Evolutionary conservation across 2,888 invertebrate genomes (phyloP).

Genomic region (Sinohyriopsis cumingii): DNA sequence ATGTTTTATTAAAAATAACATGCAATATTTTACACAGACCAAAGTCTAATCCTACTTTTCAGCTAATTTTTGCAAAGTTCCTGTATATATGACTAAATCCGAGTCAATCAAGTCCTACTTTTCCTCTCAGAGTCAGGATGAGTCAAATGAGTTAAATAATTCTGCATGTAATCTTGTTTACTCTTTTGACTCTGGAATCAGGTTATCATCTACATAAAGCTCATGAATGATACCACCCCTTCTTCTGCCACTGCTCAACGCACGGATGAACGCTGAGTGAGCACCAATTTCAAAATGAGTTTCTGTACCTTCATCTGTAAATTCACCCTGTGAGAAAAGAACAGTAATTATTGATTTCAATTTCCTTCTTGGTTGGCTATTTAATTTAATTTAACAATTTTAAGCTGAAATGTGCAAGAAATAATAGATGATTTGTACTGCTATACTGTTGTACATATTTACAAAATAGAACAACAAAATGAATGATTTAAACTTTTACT

Average conservation of each 20-base stretch:
- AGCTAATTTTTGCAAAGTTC: no score
- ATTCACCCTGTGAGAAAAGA: slow-evolving; percentile 79
- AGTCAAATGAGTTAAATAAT: no score
- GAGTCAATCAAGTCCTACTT: no score
- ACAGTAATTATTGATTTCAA: neutral
- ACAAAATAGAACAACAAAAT: no score
- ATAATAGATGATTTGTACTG: neutral
- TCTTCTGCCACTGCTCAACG: slow-evolving; percentile 76
- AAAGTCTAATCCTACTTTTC: no score
- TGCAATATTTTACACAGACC: no score
- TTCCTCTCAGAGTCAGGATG: no score
- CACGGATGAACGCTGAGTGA: slow-evolving; percentile 75
- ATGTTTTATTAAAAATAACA: no score
- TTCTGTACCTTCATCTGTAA: slow-evolving; percentile 88
- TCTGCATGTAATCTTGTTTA: slow-evolving; percentile 4
- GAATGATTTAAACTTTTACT: no score
- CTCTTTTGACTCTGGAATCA: slow-evolving; percentile 49
- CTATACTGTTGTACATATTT: no score
- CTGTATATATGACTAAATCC: no score
- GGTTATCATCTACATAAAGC: slow-evolving; percentile 75
- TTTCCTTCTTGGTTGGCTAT: neutral
- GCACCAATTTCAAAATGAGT: slow-evolving; percentile 81
- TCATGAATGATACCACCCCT: slow-evolving; percentile 78
- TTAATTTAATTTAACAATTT: neutral
- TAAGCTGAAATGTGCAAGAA: neutral